A percentile compares a stretch with the other conserved stretches of the same genome.
Evolutionary conservation across 1,140 invertebrate species (phyloP).

Genomic region (Drosophila pachea): DNA sequence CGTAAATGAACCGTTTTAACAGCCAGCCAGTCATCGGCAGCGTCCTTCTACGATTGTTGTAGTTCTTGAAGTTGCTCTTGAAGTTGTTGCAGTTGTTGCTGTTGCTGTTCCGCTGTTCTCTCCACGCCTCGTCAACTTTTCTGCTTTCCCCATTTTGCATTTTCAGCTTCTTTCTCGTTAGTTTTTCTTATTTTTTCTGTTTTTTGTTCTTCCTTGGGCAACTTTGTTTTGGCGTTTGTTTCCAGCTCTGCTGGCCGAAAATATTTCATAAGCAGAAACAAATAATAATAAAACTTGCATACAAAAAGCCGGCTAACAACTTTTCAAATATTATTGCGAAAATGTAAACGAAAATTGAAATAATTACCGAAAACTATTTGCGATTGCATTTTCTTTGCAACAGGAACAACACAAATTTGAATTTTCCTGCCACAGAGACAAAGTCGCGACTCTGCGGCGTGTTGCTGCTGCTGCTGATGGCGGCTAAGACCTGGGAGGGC

Average conservation of each 20-base stretch:
- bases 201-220: conserved; percentile 17
- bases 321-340: conserved; percentile 44
- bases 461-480: too few species aligned
- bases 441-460: too few species aligned
- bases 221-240: conserved; percentile 40
- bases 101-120: conserved; percentile 15
- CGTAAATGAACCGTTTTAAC: conserved; percentile 45
- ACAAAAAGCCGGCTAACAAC: conserved; percentile 17
- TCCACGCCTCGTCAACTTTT: conserved; percentile 25
- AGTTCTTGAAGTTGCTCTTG: too few species aligned
- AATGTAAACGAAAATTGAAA: conserved; percentile 52
- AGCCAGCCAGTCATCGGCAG: conserved; percentile 19
- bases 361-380: conserved; percentile 46
- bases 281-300: conserved; percentile 36
- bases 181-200: conserved; percentile 7
- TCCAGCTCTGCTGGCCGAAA: conserved; percentile 36
- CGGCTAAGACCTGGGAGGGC: too few species aligned
- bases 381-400: conserved; percentile 19
- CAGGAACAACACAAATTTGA: background rate
- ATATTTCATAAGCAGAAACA: conserved; percentile 41
- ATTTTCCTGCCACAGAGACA: background rate
- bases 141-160: conserved; percentile 9
- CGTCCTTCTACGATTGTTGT: conserved; percentile 25
- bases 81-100: too few species aligned
- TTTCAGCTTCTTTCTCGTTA: too few species aligned